Conservation (phyloP, 2,113 vertebrate genomes). For the Synchiropus splendidus region DNA sequence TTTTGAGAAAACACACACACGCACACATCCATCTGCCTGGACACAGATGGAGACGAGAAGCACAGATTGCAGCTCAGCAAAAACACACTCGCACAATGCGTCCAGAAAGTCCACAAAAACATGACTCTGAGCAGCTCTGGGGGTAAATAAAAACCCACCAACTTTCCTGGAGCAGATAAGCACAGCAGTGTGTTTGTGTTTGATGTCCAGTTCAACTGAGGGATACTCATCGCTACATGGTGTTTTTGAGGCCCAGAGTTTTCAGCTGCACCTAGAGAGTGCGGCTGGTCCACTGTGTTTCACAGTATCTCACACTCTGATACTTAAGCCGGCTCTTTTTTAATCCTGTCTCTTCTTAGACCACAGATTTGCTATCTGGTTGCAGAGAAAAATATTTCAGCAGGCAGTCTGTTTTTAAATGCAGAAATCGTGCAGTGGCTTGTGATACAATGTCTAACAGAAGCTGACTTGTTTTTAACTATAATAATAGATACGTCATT, state of each 20-base stretch:
- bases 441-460: no score
- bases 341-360: no score
- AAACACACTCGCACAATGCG: conserved; percentile 4
- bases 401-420: no score
- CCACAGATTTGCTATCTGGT: no score
- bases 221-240: neutral
- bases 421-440: no score
- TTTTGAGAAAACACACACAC: conserved; percentile 5
- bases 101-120: conserved; percentile 1
- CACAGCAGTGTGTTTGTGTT: conserved; percentile 1
- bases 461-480: no score
- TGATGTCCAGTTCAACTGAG: conserved; percentile 3
- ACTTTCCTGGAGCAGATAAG: neutral
- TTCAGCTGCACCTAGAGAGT: neutral
- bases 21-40: conserved; percentile 11
- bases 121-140: neutral
- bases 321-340: neutral
- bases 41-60: conserved; percentile 7
- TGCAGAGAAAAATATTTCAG: no score
- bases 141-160: neutral
- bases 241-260: conserved; percentile 7
- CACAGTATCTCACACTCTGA: conserved; percentile 2
- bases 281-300: no score
- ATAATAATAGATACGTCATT: no score
- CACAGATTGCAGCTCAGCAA: conserved; percentile 2